Evolutionary conservation across 2,888 invertebrate species (phyloP).

Genomic region (Scaptomyza reducta): DNA sequence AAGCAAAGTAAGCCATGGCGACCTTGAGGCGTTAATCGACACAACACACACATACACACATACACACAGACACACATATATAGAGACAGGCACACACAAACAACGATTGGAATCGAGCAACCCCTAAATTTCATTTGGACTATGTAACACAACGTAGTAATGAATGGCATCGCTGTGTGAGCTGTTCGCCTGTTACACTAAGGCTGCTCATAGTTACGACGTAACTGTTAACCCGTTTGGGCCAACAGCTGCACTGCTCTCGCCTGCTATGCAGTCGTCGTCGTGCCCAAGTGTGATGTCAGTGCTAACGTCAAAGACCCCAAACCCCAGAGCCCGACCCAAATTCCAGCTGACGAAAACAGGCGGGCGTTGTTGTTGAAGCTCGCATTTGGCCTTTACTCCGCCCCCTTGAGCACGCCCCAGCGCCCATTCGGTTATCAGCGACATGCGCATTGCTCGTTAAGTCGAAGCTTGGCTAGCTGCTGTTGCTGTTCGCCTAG

Average conservation of each 20-base stretch:
- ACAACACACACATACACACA: conserved; percentile 17
- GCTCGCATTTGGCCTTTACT: conserved; percentile 52
- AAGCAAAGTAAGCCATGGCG: conserved; percentile 25
- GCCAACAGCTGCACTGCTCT: conserved; percentile 49
- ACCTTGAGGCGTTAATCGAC: conserved; percentile 58
- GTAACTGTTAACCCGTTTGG: conserved; percentile 82
- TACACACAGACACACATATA: conserved; percentile 11
- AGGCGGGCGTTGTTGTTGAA: conserved; percentile 33
- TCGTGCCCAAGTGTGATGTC: conserved; percentile 24
- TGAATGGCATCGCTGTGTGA: conserved; percentile 22
- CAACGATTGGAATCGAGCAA: conserved; percentile 23
- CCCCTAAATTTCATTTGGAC: conserved; percentile 38
- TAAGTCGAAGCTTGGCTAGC: not conserved
- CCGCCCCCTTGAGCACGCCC: conserved; percentile 72
- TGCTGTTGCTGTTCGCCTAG: conserved; percentile 78
- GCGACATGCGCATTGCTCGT: conserved; percentile 59
- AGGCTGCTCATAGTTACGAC: conserved; percentile 85
- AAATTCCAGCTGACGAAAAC: conserved; percentile 36
- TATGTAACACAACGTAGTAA: conserved; percentile 82
- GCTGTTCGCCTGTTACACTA: conserved; percentile 81
- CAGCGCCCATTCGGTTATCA: conserved; percentile 32
- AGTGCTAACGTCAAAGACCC: conserved; percentile 56
- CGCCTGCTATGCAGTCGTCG: conserved; percentile 21
- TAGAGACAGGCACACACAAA: not conserved
- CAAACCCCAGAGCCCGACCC: conserved; percentile 15